Conservation (phyloP, 2,888 invertebrate genomes). For the Tetanocera ferruginea region DNA sequence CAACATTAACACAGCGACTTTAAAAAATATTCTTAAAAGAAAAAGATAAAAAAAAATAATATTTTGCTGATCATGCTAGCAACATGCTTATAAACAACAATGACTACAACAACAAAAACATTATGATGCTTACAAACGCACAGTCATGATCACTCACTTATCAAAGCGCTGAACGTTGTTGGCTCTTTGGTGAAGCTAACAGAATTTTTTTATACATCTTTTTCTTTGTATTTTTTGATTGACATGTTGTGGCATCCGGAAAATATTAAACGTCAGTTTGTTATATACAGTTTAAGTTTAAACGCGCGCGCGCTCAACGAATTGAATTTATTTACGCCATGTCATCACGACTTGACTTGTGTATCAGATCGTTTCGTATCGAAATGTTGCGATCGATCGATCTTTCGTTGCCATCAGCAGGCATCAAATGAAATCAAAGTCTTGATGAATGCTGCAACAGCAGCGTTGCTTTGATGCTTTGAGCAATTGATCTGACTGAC, state of each 20-base stretch:
- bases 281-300: conserved; percentile 13
- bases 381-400: not conserved
- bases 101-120: not conserved
- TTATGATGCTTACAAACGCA: not conserved
- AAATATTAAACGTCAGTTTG: conserved; percentile 49
- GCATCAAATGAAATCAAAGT: not conserved
- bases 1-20: not conserved
- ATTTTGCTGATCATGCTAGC: conserved; percentile 15
- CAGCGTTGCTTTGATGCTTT: not conserved
- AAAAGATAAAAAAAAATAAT: not conserved
- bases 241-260: conserved; percentile 67
- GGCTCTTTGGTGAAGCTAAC: not conserved
- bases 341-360: conserved; percentile 49
- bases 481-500: not conserved
- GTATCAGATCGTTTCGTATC: conserved; percentile 3
- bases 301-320: conserved; percentile 51
- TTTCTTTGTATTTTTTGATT: conserved; percentile 54
- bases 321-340: conserved; percentile 58
- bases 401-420: not conserved
- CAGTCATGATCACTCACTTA: conserved; percentile 11
- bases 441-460: not conserved
- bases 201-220: not conserved
- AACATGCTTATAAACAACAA: not conserved
- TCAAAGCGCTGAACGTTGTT: not conserved
- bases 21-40: not conserved